These are phyloP conservation scores for Invenusta paracnida DNA, from an alignment of 2,888 invertebrate species.

Conservation along the genomic window DNA sequence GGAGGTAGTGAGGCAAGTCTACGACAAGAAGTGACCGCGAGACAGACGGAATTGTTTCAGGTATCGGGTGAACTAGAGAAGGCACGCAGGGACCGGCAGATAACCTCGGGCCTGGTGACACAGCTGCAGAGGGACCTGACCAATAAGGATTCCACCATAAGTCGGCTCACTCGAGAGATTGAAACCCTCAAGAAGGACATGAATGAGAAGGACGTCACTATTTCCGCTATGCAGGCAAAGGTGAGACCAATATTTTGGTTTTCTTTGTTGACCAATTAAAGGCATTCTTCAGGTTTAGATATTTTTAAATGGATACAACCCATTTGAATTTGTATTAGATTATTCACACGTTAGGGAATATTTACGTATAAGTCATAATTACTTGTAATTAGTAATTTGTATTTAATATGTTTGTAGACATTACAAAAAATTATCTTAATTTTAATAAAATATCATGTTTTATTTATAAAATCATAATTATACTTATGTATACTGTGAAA, in stretches of 20 bases:
- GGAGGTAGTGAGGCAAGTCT: neutral
- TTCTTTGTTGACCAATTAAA: too few species aligned
- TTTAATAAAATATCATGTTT: too few species aligned
- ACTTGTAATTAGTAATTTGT: too few species aligned
- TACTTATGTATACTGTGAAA: too few species aligned
- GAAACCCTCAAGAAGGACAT: slow-evolving; percentile 56
- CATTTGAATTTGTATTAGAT: too few species aligned
- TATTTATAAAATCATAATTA: too few species aligned
- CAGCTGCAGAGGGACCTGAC: slow-evolving; percentile 60
- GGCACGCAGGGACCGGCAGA: slow-evolving; percentile 57
- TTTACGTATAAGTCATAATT: too few species aligned
- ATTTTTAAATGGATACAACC: too few species aligned
- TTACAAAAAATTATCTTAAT: too few species aligned
- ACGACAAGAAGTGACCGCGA: neutral
- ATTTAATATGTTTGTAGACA: too few species aligned
- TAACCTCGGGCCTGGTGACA: slow-evolving; percentile 57
- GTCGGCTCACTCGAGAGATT: slow-evolving; percentile 56
- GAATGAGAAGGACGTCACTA: slow-evolving; percentile 53
- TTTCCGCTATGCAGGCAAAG: slow-evolving; percentile 52
- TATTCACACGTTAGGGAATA: too few species aligned
- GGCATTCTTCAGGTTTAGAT: too few species aligned
- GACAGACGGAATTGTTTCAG: slow-evolving; percentile 42
- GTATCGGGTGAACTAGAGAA: slow-evolving; percentile 55
- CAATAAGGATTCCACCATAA: slow-evolving; percentile 58
- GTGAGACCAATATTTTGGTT: slow-evolving; percentile 47